Evolutionary conservation across 2,888 invertebrate species (phyloP).

Genomic region (Tethea ocularis): DNA sequence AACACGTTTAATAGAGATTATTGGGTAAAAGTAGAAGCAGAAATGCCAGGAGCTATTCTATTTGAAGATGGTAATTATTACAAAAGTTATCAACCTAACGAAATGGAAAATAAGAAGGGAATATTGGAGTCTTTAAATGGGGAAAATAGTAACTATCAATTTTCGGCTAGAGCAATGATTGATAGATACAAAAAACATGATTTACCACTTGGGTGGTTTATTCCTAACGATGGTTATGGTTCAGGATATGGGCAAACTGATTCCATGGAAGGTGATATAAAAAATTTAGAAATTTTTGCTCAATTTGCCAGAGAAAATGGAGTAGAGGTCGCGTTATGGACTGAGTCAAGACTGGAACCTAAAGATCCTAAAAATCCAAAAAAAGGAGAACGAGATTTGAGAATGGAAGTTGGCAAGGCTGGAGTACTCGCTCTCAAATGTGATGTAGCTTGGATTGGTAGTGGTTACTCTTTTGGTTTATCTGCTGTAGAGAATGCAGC

Average conservation of each 20-base stretch:
- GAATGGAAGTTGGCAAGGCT: constrained; percentile 63
- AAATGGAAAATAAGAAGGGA: constrained; percentile 59
- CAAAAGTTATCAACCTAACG: constrained; percentile 64
- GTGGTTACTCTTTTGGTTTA: constrained; percentile 72
- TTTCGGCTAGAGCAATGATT: constrained; percentile 77
- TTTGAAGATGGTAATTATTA: constrained; percentile 75
- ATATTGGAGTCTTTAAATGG: constrained; percentile 75
- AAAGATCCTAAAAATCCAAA: constrained; percentile 64
- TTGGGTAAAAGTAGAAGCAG: constrained; percentile 65
- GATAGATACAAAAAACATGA: constrained; percentile 70
- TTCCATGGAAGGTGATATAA: constrained; percentile 67
- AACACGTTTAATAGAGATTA: constrained; percentile 76
- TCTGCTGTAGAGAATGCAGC: constrained; percentile 68
- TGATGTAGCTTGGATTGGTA: constrained; percentile 76
- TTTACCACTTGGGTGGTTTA: constrained; percentile 74
- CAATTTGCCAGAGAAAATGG: constrained; percentile 63
- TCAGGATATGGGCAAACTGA: constrained; percentile 75
- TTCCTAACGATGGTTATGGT: constrained; percentile 78
- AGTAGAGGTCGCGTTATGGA: constrained; percentile 73
- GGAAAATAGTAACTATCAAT: constrained; percentile 74
- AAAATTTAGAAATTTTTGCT: constrained; percentile 66
- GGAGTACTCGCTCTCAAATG: constrained; percentile 73
- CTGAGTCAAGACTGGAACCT: constrained; percentile 70
- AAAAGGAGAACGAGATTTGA: constrained; percentile 74
- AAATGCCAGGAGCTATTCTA: constrained; percentile 54